Evolutionary conservation across 2,113 vertebrate species (phyloP).

Genomic region (Tragelaphus strepsiceros): DNA sequence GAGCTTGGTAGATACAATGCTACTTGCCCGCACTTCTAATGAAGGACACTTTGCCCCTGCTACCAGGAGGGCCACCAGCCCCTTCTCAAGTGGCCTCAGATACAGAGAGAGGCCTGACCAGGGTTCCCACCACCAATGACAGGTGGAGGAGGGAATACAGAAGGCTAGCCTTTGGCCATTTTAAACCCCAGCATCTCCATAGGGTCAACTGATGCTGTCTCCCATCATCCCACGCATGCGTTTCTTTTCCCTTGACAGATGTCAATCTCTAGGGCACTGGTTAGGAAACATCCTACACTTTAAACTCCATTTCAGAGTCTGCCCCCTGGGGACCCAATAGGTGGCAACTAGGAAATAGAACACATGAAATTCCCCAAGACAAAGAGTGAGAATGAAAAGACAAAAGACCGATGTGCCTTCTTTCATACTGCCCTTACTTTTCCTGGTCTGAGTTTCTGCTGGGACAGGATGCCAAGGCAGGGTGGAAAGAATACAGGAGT

Average conservation of each 20-base stretch:
- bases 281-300: not conserved
- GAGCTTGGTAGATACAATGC: not conserved
- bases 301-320: not conserved
- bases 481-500: not conserved
- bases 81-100: accelerated
- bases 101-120: not conserved
- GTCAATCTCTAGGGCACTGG: not conserved
- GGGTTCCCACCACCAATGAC: too few species aligned
- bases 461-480: too few species aligned
- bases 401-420: not conserved
- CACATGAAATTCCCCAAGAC: not conserved
- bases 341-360: not conserved
- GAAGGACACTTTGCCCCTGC: accelerated
- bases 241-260: too few species aligned
- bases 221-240: accelerated
- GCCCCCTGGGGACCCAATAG: accelerated
- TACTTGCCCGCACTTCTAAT: accelerated
- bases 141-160: not conserved
- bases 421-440: accelerated
- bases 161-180: not conserved
- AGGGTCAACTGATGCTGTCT: not conserved
- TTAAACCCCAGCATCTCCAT: accelerated
- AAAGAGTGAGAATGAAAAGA: not conserved
- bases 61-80: not conserved
- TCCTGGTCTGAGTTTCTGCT: not conserved